Evolutionary conservation across 2,113 vertebrate species (phyloP).

Genomic region (Oncorhynchus masou): DNA sequence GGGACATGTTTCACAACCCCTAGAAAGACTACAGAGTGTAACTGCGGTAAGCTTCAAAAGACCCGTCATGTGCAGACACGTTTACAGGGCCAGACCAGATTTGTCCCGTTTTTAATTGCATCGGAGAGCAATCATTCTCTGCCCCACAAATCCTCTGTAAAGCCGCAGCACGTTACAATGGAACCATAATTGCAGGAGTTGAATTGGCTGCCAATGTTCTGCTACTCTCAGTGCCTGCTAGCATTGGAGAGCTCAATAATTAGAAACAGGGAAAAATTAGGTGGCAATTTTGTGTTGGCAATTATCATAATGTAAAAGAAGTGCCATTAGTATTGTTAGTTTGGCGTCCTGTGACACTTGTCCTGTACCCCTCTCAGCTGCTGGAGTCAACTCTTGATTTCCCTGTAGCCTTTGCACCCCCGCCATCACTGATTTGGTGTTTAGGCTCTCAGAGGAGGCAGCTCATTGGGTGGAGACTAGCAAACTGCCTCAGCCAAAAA

Average conservation of each 20-base stretch:
- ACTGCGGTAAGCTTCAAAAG: slow-evolving; percentile 47
- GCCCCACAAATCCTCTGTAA: slow-evolving; percentile 72
- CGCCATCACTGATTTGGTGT: slow-evolving; percentile 65
- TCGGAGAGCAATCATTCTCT: slow-evolving; percentile 70
- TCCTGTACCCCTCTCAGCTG: slow-evolving; percentile 64
- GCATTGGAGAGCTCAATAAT: slow-evolving; percentile 76
- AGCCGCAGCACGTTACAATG: slow-evolving; percentile 74
- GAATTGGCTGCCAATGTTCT: slow-evolving; percentile 78
- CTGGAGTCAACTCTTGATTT: slow-evolving; percentile 70
- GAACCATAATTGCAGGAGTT: slow-evolving; percentile 79
- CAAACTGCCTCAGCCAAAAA: slow-evolving; percentile 41
- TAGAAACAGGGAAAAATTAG: slow-evolving; percentile 76
- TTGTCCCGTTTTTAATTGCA: slow-evolving; percentile 75
- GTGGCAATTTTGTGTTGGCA: slow-evolving; percentile 77
- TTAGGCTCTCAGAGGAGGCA: slow-evolving; percentile 51
- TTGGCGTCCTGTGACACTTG: slow-evolving; percentile 68
- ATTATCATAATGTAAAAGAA: slow-evolving; percentile 80
- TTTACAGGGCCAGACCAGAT: slow-evolving; percentile 65
- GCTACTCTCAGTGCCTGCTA: slow-evolving; percentile 71
- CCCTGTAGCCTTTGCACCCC: slow-evolving; percentile 64
- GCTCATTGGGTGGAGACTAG: slow-evolving; percentile 19
- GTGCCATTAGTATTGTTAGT: slow-evolving; percentile 73
- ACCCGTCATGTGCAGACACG: slow-evolving; percentile 22
- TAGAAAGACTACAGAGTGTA: not conserved
- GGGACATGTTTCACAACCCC: slow-evolving; percentile 24